Conservation (phyloP, 2,888 invertebrate genomes). For the Ametastegia equiseti region DNA sequence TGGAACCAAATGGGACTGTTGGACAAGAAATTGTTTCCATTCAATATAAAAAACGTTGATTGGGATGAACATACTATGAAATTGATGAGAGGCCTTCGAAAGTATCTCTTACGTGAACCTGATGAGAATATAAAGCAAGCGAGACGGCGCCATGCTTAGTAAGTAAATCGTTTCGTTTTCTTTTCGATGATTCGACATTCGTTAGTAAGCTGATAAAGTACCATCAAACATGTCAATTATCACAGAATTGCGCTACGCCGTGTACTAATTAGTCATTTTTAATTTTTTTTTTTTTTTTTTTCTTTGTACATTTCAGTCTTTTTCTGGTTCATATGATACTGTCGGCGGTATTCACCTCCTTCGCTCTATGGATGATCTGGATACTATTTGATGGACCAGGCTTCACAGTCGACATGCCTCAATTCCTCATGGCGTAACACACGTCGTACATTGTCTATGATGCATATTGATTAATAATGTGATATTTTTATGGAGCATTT, state of each 20-base stretch:
- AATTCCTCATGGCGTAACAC: not conserved
- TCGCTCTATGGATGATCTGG: constrained; percentile 4
- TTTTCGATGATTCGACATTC: not conserved
- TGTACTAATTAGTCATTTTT: not conserved
- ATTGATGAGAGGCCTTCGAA: not conserved
- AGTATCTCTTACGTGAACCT: not conserved
- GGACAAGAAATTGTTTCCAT: constrained; percentile 80
- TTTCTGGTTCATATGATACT: not conserved
- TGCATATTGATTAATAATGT: too few relatives aligned
- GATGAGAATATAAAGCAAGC: not conserved
- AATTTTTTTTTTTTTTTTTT: too few relatives aligned
- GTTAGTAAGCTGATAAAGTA: not conserved
- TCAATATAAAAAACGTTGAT: not conserved
- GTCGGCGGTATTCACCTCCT: not conserved
- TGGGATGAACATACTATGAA: not conserved
- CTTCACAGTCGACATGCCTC: constrained; percentile 52
- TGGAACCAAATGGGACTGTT: constrained; percentile 76
- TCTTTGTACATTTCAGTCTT: not conserved
- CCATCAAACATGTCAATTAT: not conserved
- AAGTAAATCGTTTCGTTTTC: not conserved
- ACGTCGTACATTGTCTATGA: too few relatives aligned
- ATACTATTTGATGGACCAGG: not conserved
- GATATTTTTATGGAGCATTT: constrained; percentile 60
- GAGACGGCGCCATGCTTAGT: not conserved
- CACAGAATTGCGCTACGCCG: not conserved